A percentile compares a stretch with the other conserved stretches of the same genome.
Evolutionary conservation across 2,888 invertebrate species (phyloP).

Genomic region (Nephrotoma appendiculata): DNA sequence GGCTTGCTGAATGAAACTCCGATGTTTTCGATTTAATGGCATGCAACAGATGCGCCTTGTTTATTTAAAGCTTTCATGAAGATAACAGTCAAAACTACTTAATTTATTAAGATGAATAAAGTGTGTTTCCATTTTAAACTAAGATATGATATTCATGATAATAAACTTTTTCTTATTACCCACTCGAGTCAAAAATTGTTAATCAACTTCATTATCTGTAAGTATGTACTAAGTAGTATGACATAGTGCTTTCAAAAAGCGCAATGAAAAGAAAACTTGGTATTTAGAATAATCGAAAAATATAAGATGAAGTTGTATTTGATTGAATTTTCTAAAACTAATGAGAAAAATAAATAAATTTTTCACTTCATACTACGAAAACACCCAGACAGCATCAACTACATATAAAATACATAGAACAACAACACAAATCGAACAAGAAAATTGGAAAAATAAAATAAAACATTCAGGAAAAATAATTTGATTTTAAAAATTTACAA

Average conservation of each 20-base stretch:
- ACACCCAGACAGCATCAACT: neutral
- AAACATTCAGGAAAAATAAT: neutral
- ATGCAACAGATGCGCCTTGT: no score
- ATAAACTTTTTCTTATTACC: neutral
- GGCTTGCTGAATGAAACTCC: no score
- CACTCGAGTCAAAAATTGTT: neutral
- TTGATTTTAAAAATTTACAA: neutral
- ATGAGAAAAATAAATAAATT: neutral
- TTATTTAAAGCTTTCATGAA: no score
- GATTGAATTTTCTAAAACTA: neutral
- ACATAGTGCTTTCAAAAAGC: neutral
- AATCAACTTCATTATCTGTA: neutral
- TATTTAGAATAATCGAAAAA: neutral
- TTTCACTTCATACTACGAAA: neutral
- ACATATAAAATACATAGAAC: no score
- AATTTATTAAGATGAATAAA: no score
- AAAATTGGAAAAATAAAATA: neutral
- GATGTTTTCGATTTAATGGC: no score
- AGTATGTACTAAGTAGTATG: neutral
- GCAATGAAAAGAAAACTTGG: neutral
- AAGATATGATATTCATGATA: no score
- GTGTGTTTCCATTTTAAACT: no score
- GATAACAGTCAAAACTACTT: no score
- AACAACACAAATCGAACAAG: neutral
- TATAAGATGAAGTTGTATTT: neutral